Conservation (phyloP, 2,888 invertebrate species). For the Ecdyonurus torrentis region DNA sequence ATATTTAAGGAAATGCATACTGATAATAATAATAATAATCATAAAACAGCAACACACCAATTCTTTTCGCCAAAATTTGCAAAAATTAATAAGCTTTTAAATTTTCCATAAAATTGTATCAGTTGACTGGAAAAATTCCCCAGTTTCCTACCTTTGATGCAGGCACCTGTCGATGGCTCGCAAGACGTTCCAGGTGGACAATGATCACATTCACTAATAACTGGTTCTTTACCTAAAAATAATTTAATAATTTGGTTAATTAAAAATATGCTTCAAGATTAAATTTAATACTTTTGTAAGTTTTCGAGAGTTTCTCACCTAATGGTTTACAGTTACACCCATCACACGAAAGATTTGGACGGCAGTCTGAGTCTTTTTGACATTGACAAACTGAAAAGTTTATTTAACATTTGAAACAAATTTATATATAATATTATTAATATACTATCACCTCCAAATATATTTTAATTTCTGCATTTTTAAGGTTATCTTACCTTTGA, state of each 20-base stretch:
- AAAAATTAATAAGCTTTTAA: too few relatives aligned
- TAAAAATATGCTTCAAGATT: too few relatives aligned
- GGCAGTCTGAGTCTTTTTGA: conserved; percentile 49
- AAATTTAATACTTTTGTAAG: too few relatives aligned
- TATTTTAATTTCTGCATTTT: neutral
- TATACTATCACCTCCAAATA: conserved; percentile 9
- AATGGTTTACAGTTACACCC: conserved; percentile 48
- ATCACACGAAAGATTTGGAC: conserved; percentile 41
- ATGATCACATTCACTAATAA: conserved; percentile 43
- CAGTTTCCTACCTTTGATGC: conserved; percentile 52
- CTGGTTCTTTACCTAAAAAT: conserved; percentile 9
- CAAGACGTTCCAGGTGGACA: conserved; percentile 64
- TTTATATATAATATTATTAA: too few relatives aligned
- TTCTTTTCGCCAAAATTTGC: conserved; percentile 3
- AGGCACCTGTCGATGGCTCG: conserved; percentile 63
- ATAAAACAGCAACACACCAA: conserved; percentile 20
- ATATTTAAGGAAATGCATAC: conserved; percentile 7
- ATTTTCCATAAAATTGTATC: too few relatives aligned
- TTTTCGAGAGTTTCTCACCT: too few relatives aligned
- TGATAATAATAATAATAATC: neutral
- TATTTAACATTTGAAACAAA: neutral
- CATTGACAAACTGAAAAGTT: conserved; percentile 45
- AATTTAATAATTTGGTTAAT: too few relatives aligned
- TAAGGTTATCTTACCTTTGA: conserved; percentile 39
- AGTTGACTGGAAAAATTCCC: conserved; percentile 20